Evolutionary conservation across 2,797 vertebrate species (phyloP).

Genomic region (Lates japonicus): DNA sequence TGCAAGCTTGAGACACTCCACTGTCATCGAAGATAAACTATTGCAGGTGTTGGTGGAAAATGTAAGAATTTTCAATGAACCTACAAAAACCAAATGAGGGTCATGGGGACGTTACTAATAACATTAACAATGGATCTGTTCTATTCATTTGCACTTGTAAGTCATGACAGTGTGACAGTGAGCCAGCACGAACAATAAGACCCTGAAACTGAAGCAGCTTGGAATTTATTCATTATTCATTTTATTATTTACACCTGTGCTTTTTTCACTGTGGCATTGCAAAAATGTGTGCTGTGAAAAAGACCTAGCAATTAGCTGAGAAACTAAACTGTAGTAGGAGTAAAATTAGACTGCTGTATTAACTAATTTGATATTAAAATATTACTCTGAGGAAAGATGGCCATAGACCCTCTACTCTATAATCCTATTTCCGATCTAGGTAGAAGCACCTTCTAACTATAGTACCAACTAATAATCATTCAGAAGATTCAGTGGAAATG

Average conservation of each 20-base stretch:
- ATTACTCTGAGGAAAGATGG: background rate
- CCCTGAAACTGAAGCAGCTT: background rate
- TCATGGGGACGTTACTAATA: background rate
- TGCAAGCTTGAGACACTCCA: background rate
- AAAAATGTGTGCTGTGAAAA: background rate
- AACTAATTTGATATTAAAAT: background rate
- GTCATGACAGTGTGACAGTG: background rate
- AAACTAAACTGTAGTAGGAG: background rate
- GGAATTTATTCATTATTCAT: background rate
- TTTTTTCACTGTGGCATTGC: background rate
- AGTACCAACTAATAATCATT: slow-evolving; percentile 10
- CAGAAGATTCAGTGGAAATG: slow-evolving; percentile 24
- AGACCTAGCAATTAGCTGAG: background rate
- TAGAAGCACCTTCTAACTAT: background rate
- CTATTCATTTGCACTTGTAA: background rate
- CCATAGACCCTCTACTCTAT: background rate
- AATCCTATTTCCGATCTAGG: background rate
- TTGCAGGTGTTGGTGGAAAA: background rate
- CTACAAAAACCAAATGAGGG: background rate
- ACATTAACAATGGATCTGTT: background rate
- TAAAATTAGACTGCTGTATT: background rate
- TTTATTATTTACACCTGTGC: background rate
- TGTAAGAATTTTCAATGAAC: background rate
- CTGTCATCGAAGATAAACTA: background rate
- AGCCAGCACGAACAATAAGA: background rate